phyloP scores from a whole-genome alignment of 1,140 invertebrate genomes.

The Eumaeus atala region DNA sequence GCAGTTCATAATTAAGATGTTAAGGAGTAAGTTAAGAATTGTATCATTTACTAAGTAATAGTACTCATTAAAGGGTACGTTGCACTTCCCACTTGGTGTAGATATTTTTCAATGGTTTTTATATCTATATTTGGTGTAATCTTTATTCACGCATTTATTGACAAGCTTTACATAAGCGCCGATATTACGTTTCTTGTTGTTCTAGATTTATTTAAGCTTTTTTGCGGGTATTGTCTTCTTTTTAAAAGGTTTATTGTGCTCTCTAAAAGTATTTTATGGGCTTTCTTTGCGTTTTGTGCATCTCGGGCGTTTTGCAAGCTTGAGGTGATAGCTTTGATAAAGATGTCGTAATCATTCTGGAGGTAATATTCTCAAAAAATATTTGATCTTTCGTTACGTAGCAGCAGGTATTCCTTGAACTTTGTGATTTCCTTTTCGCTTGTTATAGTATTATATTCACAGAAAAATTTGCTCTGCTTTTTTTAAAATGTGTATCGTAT shows the following conservation, averaged over 20 bases:
- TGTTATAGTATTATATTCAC: neutral
- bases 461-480: constrained; percentile 14
- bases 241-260: neutral
- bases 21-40: too few relatives aligned
- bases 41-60: too few relatives aligned
- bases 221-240: neutral
- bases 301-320: neutral
- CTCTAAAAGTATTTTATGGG: neutral
- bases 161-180: constrained; percentile 1
- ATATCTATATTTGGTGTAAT: constrained; percentile 19
- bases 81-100: constrained; percentile 18
- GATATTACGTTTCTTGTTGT: neutral
- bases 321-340: neutral
- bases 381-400: neutral
- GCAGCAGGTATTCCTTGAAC: constrained; percentile 1
- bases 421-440: neutral
- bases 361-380: too few relatives aligned
- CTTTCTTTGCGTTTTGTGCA: neutral
- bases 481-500: constrained; percentile 17
- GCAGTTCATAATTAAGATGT: too few relatives aligned
- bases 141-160: constrained; percentile 15
- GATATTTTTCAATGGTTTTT: constrained; percentile 23
- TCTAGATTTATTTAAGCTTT: neutral
- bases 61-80: too few relatives aligned
- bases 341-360: neutral